A percentile compares a stretch with the other conserved stretches of the same genome.
Conservation (phyloP, 2,113 vertebrate species). For the Podilymbus podiceps region DNA sequence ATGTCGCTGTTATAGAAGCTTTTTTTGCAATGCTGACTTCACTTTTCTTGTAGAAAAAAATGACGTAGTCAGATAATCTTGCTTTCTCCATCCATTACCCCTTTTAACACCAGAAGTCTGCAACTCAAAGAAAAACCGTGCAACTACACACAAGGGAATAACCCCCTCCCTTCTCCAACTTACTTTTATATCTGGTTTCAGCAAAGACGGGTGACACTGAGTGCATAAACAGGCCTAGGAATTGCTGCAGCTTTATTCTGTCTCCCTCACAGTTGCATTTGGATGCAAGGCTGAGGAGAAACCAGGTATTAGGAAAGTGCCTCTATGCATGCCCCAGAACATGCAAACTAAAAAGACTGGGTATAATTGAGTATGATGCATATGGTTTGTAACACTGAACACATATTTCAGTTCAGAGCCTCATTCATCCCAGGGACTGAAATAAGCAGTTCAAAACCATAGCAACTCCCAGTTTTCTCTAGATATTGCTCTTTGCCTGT, state of each 20-base stretch:
- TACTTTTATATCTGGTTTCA: not conserved
- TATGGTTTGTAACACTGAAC: not conserved
- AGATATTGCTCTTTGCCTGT: not conserved
- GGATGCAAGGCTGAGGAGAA: not conserved
- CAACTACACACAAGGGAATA: not conserved
- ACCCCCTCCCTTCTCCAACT: not conserved
- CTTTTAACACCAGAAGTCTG: not conserved
- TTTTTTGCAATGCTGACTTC: not conserved
- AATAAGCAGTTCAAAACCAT: not conserved
- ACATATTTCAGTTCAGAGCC: not conserved
- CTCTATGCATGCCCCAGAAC: not conserved
- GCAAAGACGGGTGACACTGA: not conserved
- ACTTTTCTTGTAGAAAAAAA: not conserved
- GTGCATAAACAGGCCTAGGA: not conserved
- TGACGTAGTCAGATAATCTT: not conserved
- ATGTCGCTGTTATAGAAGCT: not conserved
- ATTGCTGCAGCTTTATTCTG: not conserved
- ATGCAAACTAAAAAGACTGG: not conserved
- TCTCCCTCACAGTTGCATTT: not conserved
- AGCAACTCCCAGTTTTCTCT: not conserved
- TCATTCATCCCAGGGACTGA: not conserved
- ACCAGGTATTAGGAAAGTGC: not conserved
- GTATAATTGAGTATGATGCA: not conserved
- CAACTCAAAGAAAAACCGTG: not conserved
- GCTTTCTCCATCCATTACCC: not conserved